Base-by-base conservation (phyloP, 92 coral and sea anemone species). In the Umimayanthus kanabou region DNA sequence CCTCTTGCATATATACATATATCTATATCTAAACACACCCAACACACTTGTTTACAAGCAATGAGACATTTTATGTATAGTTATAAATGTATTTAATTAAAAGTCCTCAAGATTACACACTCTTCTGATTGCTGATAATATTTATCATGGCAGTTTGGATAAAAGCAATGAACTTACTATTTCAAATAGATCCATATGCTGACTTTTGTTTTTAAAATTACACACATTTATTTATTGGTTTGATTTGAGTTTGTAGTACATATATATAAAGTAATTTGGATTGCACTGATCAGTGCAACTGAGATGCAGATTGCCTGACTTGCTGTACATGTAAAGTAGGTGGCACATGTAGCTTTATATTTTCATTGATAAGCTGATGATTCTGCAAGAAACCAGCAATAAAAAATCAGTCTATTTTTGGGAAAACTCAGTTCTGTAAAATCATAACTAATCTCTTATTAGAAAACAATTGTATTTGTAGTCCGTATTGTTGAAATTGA, bases 401-500 rank as follows among this genome's bases (percentile, higher is more conserved):
- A 82, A 43, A 67, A 83, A 65, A 10, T 45, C n/a, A n/a, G n/a
- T n/a, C 33, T n/a, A 43, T 69, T 20, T 45, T 33, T 33, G 58
- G 45, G 7, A 16, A 66, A 55, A 53, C 9, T 53, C 26, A 64
- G 39, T 67, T 16, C 85, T 30, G 80, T 55, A 78, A 58, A 65
- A 90, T 80, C 58, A 57, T 66, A 29, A 50, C n/a, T 16, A 15
- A 87, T 39, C 28, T 73, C 20, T 16, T 87, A 39, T 88, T 92
- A 97, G 86, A 97, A 94, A 82, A 89, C 89, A 53, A 93, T 82
- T 33, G 96, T 11, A 78, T 91, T 91, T 39, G 95, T 81, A 70
- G 98, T 95, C 90, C 95, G 90, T 73, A 84, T 76, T 81, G 93
- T 90, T 65, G 99, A 95, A 16, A 95, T 87, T 20, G 98, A 94